These are phyloP conservation scores for Gymnothorax javanicus DNA, from an alignment of 2,797 vertebrate genomes.

Conservation along the genomic window DNA sequence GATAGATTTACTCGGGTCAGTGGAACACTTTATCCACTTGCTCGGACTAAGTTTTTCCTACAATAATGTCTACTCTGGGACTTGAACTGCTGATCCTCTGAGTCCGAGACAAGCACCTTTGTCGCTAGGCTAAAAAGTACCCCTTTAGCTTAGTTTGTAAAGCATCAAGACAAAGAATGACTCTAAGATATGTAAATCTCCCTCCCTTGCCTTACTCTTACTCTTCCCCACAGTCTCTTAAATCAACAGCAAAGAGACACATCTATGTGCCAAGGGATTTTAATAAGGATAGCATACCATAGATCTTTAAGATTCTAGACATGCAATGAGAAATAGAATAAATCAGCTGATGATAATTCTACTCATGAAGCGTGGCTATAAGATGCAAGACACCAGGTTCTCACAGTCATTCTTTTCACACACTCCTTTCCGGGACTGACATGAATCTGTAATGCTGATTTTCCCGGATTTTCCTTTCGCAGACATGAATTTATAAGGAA, in stretches of 20 bases:
- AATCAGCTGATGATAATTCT: background rate
- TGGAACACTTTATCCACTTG: too few species aligned
- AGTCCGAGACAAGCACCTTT: too few species aligned
- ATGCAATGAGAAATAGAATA: background rate
- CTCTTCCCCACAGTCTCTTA: background rate
- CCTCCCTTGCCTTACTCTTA: background rate
- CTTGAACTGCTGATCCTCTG: too few species aligned
- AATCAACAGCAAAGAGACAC: background rate
- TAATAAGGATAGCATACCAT: background rate
- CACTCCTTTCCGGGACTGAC: background rate
- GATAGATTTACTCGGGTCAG: too few species aligned
- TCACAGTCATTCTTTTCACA: background rate
- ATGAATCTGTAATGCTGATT: slow-evolving; percentile 1
- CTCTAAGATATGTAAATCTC: background rate
- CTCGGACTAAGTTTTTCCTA: too few species aligned
- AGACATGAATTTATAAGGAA: background rate
- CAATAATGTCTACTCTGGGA: too few species aligned
- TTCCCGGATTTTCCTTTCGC: background rate
- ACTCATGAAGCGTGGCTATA: background rate
- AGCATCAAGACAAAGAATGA: background rate
- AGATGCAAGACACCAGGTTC: background rate
- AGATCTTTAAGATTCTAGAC: background rate
- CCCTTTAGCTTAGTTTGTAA: background rate
- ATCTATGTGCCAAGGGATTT: background rate
- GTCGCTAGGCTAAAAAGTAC: too few species aligned